Base-by-base conservation (phyloP, 2,888 invertebrate genomes). In the Ryuthela nishihirai region DNA sequence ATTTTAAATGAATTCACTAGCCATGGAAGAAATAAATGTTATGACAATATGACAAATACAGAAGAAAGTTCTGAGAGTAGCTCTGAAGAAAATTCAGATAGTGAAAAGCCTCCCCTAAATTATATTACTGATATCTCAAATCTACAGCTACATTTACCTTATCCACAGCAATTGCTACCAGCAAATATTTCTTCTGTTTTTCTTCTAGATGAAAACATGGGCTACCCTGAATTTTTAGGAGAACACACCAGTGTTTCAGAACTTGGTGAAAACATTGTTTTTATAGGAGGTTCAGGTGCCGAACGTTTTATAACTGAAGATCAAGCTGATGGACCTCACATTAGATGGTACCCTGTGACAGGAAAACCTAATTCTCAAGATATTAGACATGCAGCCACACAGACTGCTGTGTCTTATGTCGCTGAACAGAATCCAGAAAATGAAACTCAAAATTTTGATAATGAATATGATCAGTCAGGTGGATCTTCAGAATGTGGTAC, bases 321-420 rank as follows among this genome's bases (percentile, higher is more conserved):
- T 41, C 41, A 36, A 21, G 54, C 38, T 26, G 41, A 18, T 24
- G 45, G 45, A 12, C 54, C 54, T 15, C 46, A 47, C 26, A 54
- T 54, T 17, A n/a, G 54, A 12, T 54, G 54, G 54, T 54, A 54
- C 23, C 54, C 54, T 21, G 39, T 54, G n/a, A 12, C 42, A 26
- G 32, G 40, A 29, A 23, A 20, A 18, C 12, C 25, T 1, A 25
- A 39, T n/a, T 9, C 18, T 12, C 54, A 54, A 29, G 54, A 54
- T 15, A 54, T 54, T 15, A 46, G 39, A 29, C 25, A 54, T 26
- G 54, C 45, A 7, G 45, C 54, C 10, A 54, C 54, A 10, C 54
- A 54, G 35, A 54, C 54, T 21, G 34, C 47, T 21, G 36, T 42
- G 23, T 54, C 54, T 3, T 54, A 40, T 12, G 26, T 54, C 12